Percentiles rank a stretch among this genome's conserved stretches.
Evolutionary conservation across 2,113 vertebrate species (phyloP).

Genomic region (Brachyhypopomus occidentalis): DNA sequence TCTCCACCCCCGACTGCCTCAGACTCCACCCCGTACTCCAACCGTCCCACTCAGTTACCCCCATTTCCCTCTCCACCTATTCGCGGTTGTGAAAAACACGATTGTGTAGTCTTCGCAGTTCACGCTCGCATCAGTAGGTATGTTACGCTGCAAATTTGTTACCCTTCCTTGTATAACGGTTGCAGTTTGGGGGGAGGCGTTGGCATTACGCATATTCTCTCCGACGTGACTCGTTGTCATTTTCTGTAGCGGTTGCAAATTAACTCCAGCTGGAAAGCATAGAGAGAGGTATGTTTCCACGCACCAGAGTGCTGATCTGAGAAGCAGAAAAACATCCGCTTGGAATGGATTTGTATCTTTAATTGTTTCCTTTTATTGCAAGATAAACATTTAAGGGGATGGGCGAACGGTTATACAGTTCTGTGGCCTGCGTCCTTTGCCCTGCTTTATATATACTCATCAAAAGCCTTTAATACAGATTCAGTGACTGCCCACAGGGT

Average conservation of each 20-base stretch:
- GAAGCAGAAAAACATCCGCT: no score
- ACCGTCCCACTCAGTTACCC: not conserved
- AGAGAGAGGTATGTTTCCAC: not conserved
- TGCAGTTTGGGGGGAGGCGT: not conserved
- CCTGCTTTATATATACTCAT: no score
- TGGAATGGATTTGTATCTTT: no score
- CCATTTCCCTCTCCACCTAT: not conserved
- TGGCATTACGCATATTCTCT: not conserved
- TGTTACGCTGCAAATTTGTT: not conserved
- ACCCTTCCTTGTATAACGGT: not conserved
- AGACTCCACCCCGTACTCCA: conserved; percentile 27
- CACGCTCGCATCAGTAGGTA: conserved; percentile 16
- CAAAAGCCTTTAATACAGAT: no score
- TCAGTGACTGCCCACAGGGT: not conserved
- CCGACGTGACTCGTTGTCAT: not conserved
- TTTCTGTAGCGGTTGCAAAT: not conserved
- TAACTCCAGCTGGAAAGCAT: not conserved
- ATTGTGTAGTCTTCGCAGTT: not conserved
- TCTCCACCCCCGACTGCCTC: not conserved
- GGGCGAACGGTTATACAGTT: no score
- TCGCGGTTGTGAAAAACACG: conserved; percentile 37
- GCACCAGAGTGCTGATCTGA: not conserved
- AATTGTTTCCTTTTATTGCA: no score
- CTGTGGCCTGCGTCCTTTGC: no score
- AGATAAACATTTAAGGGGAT: no score